Evolutionary conservation across 2,888 invertebrate species (phyloP).

Genomic region (Dynastes maya): DNA sequence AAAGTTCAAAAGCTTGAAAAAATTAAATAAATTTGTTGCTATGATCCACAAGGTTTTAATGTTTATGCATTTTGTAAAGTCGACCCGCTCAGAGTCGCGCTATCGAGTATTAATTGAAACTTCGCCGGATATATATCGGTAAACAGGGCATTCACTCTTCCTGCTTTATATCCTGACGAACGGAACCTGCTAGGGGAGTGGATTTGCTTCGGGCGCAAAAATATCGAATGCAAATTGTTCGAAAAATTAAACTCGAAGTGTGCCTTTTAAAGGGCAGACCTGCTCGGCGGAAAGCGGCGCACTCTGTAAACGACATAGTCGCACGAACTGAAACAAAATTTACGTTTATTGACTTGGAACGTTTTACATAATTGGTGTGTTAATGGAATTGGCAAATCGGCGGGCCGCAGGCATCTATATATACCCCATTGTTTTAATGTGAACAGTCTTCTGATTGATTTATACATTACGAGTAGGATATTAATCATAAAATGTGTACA

Average conservation of each 20-base stretch:
- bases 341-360: slow-evolving; percentile 63
- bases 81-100: background rate
- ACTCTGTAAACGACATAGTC: slow-evolving; percentile 34
- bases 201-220: slow-evolving; percentile 28
- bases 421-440: background rate
- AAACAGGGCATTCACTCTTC: slow-evolving; percentile 3
- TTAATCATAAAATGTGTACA: background rate
- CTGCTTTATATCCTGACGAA: slow-evolving; percentile 14
- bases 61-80: no score
- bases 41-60: no score
- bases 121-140: slow-evolving; percentile 1
- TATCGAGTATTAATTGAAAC: slow-evolving; percentile 23
- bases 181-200: slow-evolving; percentile 12
- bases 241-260: slow-evolving; percentile 47
- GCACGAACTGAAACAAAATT: slow-evolving; percentile 56
- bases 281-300: slow-evolving; percentile 13
- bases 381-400: slow-evolving; percentile 64
- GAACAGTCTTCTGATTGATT: slow-evolving; percentile 1
- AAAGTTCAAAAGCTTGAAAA: no score
- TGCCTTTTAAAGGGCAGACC: background rate
- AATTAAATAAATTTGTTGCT: no score
- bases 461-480: slow-evolving; percentile 11
- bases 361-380: slow-evolving; percentile 64
- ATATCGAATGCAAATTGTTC: slow-evolving; percentile 47
- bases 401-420: slow-evolving; percentile 43